Evolutionary conservation across 1,140 invertebrate genomes (phyloP).

Genomic region (Halesus radiatus): DNA sequence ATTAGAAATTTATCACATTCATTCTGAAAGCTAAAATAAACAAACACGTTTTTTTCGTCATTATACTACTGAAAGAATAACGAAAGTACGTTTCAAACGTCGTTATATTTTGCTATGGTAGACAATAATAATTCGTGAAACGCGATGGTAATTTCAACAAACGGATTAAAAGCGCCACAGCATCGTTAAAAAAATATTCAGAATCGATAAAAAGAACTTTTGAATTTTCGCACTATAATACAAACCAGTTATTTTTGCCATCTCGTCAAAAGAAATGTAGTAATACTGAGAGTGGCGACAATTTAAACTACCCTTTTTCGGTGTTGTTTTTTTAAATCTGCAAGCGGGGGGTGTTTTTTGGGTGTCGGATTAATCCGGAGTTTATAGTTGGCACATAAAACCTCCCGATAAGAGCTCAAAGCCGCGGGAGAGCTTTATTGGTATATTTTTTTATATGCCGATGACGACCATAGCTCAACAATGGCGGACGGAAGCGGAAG

Average conservation of each 20-base stretch:
- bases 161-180: not conserved
- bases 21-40: no score
- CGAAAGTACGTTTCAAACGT: no score
- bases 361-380: not conserved
- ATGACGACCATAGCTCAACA: not conserved
- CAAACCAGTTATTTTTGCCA: no score
- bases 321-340: not conserved
- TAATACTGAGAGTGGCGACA: no score
- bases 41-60: no score
- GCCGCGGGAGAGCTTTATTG: constrained; percentile 10
- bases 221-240: no score
- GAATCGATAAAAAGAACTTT: not conserved
- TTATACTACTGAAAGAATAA: no score
- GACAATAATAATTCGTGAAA: no score
- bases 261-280: no score
- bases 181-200: not conserved
- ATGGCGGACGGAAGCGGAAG: constrained; percentile 8
- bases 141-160: not conserved
- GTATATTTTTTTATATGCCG: not conserved
- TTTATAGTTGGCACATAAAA: constrained; percentile 5
- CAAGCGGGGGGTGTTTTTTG: not conserved
- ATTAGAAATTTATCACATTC: no score
- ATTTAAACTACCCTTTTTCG: not conserved
- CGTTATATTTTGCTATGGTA: no score
- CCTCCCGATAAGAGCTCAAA: constrained; percentile 14